These are phyloP conservation scores for Mimumesa dahlbomi DNA, from an alignment of 2,888 invertebrate genomes.

Conservation along the genomic window DNA sequence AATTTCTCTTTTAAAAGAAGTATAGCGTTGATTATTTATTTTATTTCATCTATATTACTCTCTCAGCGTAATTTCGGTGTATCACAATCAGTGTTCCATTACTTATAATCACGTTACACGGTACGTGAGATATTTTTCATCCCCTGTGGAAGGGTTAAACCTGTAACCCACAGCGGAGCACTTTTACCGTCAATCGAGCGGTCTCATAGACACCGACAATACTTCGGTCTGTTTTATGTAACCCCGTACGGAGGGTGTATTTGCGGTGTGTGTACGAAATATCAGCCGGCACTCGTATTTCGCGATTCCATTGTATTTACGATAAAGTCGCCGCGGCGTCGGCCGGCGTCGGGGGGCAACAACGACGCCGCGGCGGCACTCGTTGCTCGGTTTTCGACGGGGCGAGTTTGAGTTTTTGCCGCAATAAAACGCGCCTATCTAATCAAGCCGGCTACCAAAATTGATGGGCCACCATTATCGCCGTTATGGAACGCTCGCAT, in stretches of 20 bases:
- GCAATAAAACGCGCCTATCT: constrained; percentile 72
- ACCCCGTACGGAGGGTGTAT: constrained; percentile 50
- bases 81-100: too few relatives aligned
- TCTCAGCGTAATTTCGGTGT: too few relatives aligned
- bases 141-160: too few relatives aligned
- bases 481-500: constrained; percentile 60
- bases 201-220: constrained; percentile 58
- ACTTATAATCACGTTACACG: too few relatives aligned
- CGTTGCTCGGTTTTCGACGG: constrained; percentile 57
- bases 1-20: too few relatives aligned
- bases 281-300: constrained; percentile 56
- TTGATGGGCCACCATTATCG: constrained; percentile 70
- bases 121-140: too few relatives aligned
- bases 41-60: too few relatives aligned
- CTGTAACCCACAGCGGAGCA: background rate
- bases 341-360: background rate
- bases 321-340: constrained; percentile 61
- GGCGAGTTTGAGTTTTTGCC: constrained; percentile 59
- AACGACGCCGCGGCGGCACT: background rate
- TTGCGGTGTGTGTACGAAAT: constrained; percentile 46
- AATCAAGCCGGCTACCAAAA: constrained; percentile 65
- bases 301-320: constrained; percentile 65
- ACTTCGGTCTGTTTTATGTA: constrained; percentile 54
- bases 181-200: constrained; percentile 52
- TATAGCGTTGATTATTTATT: too few relatives aligned